Percentiles rank a stretch among this genome's conserved stretches.
Evolutionary conservation across 1,140 invertebrate genomes (phyloP).

Genomic region (Pseudoatta argentina): DNA sequence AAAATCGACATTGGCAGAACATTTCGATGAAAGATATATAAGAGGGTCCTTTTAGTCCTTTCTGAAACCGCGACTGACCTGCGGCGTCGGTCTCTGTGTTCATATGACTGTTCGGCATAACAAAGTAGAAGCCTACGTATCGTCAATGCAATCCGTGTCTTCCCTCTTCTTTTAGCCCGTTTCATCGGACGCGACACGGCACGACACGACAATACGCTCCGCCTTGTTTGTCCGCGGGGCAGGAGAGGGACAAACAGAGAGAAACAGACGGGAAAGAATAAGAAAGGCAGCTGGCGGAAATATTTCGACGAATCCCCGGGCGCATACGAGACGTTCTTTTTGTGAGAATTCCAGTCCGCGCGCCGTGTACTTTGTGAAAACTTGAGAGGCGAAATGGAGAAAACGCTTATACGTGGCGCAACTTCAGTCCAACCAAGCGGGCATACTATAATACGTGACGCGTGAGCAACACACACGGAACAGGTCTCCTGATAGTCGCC

Average conservation of each 20-base stretch:
- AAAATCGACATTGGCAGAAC: background rate
- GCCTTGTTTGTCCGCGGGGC: slow-evolving; percentile 56
- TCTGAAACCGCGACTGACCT: slow-evolving; percentile 69
- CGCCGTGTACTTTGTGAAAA: slow-evolving; percentile 68
- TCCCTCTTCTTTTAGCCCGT: slow-evolving; percentile 53
- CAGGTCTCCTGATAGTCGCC: slow-evolving; percentile 61
- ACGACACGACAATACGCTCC: background rate
- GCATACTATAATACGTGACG: slow-evolving; percentile 67
- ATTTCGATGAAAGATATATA: background rate
- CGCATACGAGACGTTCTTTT: slow-evolving; percentile 72
- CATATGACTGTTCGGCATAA: slow-evolving; percentile 19
- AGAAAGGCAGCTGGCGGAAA: slow-evolving; percentile 68
- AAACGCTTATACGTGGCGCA: slow-evolving; percentile 62
- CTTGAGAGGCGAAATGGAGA: slow-evolving; percentile 50
- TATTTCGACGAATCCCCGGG: slow-evolving; percentile 75
- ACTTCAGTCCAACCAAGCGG: slow-evolving; percentile 12
- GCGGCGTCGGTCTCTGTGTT: slow-evolving; percentile 37
- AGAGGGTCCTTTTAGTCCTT: slow-evolving; percentile 41
- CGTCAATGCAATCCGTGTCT: slow-evolving; percentile 18
- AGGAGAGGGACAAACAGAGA: background rate
- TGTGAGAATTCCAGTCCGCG: slow-evolving; percentile 62
- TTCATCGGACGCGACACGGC: slow-evolving; percentile 19
- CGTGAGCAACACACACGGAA: slow-evolving; percentile 54
- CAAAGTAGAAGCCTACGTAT: slow-evolving; percentile 31
- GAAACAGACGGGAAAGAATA: background rate